A percentile compares a stretch with the other conserved stretches of the same genome.
phyloP scores from a whole-genome alignment of 2,888 invertebrate species.

The Rhingia rostrata region DNA sequence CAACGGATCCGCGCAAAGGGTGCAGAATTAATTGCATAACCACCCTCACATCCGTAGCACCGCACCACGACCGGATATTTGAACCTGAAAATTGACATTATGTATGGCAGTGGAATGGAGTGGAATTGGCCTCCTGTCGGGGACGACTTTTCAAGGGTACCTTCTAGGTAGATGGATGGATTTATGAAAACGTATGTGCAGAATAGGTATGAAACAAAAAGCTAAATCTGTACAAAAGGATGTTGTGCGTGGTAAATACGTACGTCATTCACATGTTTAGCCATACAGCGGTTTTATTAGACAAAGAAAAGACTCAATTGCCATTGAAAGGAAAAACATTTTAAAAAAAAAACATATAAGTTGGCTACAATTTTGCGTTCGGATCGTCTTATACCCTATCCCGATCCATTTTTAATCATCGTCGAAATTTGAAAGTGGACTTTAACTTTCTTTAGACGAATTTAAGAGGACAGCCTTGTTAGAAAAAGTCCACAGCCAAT shows the following conservation, averaged over 20 bases:
- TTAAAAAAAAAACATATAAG: not conserved
- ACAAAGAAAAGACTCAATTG: not conserved
- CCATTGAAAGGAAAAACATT: too few species aligned
- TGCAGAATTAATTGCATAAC: slow-evolving; percentile 56
- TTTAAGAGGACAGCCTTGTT: too few species aligned
- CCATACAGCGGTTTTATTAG: slow-evolving; percentile 44
- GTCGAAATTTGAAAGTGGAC: too few species aligned
- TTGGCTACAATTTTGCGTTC: not conserved
- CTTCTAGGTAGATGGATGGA: slow-evolving; percentile 19
- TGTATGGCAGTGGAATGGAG: slow-evolving; percentile 55
- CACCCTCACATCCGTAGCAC: not conserved
- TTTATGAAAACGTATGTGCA: slow-evolving; percentile 13
- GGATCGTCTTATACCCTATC: too few species aligned
- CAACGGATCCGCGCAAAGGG: slow-evolving; percentile 6
- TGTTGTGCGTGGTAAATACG: slow-evolving; percentile 31
- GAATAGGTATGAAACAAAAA: not conserved
- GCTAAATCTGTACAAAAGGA: slow-evolving; percentile 20
- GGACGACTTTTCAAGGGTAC: slow-evolving; percentile 12
- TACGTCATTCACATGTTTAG: slow-evolving; percentile 34
- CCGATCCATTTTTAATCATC: too few species aligned
- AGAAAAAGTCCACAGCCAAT: too few species aligned
- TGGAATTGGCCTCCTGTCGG: not conserved
- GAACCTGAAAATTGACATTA: slow-evolving; percentile 63
- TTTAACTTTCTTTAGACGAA: too few species aligned
- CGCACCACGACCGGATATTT: slow-evolving; percentile 23